These are phyloP conservation scores for Saccopteryx leptura DNA, from an alignment of 2,113 vertebrate genomes.

Conservation along the genomic window DNA sequence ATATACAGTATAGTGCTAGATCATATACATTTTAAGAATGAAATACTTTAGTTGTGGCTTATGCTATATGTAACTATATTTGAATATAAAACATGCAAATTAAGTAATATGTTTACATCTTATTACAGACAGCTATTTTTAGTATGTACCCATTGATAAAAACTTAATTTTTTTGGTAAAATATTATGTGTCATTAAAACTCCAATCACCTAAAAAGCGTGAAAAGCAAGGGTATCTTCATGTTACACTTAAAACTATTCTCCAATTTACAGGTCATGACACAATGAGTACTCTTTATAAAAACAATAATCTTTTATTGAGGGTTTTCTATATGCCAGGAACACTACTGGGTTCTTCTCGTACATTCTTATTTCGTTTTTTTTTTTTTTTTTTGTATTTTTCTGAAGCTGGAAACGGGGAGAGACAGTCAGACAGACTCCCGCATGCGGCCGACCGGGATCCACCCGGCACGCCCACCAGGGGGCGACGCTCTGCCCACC, in stretches of 20 bases:
- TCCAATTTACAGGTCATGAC: neutral
- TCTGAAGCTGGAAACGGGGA: too few relatives aligned
- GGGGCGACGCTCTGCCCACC: too few relatives aligned
- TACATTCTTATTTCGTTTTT: neutral
- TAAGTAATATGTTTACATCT: slow-evolving; percentile 22
- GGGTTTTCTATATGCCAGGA: neutral
- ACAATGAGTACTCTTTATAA: neutral
- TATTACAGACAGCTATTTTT: neutral
- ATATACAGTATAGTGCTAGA: slow-evolving; percentile 60
- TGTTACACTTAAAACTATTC: neutral
- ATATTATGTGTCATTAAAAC: neutral
- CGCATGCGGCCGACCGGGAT: too few relatives aligned
- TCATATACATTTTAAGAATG: slow-evolving; percentile 65
- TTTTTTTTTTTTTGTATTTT: too few relatives aligned
- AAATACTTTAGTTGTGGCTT: slow-evolving; percentile 56
- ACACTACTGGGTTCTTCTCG: neutral
- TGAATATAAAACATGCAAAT: neutral
- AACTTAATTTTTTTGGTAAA: slow-evolving; percentile 10
- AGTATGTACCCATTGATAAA: neutral
- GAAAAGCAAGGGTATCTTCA: neutral
- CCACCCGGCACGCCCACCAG: too few relatives aligned
- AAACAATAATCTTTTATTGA: neutral
- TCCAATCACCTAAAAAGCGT: neutral
- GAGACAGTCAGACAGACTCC: too few relatives aligned
- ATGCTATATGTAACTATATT: neutral